Percentiles rank a stretch among this genome's conserved stretches.
Conservation (phyloP, 2,113 vertebrate species). For the Lophotis ruficrista region DNA sequence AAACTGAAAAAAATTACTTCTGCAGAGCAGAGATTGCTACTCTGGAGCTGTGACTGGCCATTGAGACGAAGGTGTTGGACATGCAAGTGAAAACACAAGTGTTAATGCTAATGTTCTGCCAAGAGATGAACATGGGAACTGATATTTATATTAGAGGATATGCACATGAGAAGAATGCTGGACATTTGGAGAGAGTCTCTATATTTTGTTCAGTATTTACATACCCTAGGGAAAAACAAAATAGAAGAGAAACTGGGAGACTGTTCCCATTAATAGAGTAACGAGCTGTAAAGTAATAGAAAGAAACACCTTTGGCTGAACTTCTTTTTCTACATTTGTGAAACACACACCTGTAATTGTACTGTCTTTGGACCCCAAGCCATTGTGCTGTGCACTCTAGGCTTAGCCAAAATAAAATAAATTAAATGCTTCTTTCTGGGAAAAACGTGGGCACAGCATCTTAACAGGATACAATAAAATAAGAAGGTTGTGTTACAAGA, state of each 20-base stretch:
- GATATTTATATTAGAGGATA: neutral
- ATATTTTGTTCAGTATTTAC: slow-evolving; percentile 7
- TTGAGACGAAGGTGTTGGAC: neutral
- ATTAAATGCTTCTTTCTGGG: neutral
- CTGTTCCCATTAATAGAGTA: neutral
- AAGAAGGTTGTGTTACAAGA: neutral
- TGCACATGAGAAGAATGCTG: neutral
- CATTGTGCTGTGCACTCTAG: slow-evolving; percentile 10
- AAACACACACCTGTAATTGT: slow-evolving; percentile 53
- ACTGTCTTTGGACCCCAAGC: slow-evolving; percentile 5
- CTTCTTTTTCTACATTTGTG: slow-evolving; percentile 27
- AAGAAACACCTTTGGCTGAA: slow-evolving; percentile 44
- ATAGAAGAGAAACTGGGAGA: neutral
- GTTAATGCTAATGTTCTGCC: neutral
- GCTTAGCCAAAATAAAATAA: slow-evolving; percentile 34
- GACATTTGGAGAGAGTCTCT: neutral
- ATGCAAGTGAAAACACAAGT: neutral
- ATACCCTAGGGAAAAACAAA: neutral
- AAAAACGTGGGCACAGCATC: neutral
- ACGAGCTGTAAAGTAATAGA: slow-evolving; percentile 20
- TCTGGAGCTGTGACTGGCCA: neutral
- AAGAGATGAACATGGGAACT: neutral
- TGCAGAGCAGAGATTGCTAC: neutral
- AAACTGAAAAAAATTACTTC: neutral
- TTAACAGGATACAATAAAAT: neutral